Evolutionary conservation across 2,113 vertebrate species (phyloP), one percentile per base, ranked within the genome.

Genomic region (Anhinga anhinga): DNA sequence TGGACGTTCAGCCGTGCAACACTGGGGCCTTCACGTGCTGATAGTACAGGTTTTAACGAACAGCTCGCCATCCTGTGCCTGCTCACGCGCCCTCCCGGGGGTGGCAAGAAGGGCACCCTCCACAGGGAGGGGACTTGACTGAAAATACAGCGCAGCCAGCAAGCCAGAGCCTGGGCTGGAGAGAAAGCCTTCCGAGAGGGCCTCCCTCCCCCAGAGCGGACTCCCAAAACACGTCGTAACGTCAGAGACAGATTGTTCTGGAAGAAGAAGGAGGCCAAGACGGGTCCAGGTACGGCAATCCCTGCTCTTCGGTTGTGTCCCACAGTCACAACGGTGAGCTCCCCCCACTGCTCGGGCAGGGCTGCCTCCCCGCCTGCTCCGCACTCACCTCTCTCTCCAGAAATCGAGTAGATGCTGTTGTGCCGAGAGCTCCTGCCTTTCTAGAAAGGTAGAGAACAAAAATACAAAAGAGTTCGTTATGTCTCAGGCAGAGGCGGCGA

Each of bases 301-400:
- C 56, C 34, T 11, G 61, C 47, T 53, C 30, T 29, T 21, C 40
- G 14, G 15, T 6, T 7, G 45, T 27, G 29, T 1, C 59, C 49
- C 83, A 11, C 3, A 0, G 23, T 7, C 72, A 34, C 67, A 66
- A 11, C 22, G 50, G 0, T 0, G 19, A 11, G 22, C 29, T 45
- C 12, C 47, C 52, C 27, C 9, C 2, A 1, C 7, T 7, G 1
- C 7, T 8, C 2, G 10, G 18, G 34, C 21, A 36, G 13, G 26
- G 45, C 15, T 20, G 53, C 4, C 62, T 27, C 58, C 27, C 53
- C 36, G 27, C 16, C 13, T 5, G 50, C 47, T 9, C 49, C n/a
- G 10, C 18, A 20, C 97, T 95, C 95, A 97, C 97, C 97, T 87
- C 62, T 95, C 21, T 97, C 95, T 32, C 85, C 97, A 32, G 96